phyloP scores from a whole-genome alignment of 2,113 vertebrate species.

The Paracanthobrama guichenoti region DNA sequence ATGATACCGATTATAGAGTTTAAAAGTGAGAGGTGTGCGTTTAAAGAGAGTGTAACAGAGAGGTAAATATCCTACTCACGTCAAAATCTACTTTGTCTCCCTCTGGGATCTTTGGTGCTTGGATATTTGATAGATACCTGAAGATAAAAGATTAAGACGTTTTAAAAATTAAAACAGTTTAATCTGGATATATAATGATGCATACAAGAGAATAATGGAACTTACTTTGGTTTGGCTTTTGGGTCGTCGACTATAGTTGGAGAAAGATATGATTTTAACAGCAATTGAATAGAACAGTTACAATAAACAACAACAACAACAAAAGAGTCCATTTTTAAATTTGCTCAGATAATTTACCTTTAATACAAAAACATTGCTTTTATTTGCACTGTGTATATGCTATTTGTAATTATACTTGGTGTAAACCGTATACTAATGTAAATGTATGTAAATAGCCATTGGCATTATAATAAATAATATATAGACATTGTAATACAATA shows the following conservation, averaged over 20 bases:
- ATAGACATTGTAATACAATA: constrained; percentile 21
- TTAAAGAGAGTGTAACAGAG: background rate
- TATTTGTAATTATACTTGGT: background rate
- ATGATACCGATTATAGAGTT: background rate
- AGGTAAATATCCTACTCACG: constrained; percentile 60
- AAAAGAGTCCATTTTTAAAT: no score
- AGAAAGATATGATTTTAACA: background rate
- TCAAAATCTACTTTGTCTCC: constrained; percentile 82
- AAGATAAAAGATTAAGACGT: background rate
- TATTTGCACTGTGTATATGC: no score
- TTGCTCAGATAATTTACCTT: background rate
- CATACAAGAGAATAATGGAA: background rate
- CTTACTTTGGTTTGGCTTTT: constrained; percentile 78
- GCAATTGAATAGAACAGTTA: background rate
- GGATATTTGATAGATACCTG: constrained; percentile 77
- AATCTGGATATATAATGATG: background rate
- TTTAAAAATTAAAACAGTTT: background rate
- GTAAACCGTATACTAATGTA: background rate
- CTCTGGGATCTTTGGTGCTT: constrained; percentile 77
- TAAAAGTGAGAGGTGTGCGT: background rate
- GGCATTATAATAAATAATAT: background rate
- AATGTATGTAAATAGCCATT: background rate
- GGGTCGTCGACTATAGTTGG: constrained; percentile 67
- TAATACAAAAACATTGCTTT: background rate
- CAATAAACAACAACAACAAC: no score